Evolutionary conservation across 2,113 vertebrate species (phyloP).

Genomic region (Coptodon rendalli): DNA sequence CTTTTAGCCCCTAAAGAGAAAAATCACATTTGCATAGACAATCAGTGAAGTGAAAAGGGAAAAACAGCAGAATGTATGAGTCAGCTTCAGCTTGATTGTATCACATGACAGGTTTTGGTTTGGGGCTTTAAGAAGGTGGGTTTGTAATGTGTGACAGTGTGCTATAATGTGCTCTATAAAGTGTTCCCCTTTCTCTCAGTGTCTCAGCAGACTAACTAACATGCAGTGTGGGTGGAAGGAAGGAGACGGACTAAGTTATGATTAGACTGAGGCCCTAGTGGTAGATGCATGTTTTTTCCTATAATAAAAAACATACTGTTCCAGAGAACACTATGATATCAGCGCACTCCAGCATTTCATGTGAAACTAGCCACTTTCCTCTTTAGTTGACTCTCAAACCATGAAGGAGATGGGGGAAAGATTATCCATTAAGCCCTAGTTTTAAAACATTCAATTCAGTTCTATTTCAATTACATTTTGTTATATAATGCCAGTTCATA

Average conservation of each 20-base stretch:
- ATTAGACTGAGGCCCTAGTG: not conserved
- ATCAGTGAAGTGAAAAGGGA: not conserved
- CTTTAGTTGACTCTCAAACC: not conserved
- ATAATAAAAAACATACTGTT: not conserved
- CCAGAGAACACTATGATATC: not conserved
- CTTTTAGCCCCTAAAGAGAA: not conserved
- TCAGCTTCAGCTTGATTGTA: not conserved
- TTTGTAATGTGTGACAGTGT: conserved; percentile 16
- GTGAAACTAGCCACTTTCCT: not conserved
- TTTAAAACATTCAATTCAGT: not conserved
- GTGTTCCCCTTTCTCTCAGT: not conserved
- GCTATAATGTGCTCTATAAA: conserved; percentile 24
- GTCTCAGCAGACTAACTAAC: not conserved
- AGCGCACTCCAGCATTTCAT: not conserved
- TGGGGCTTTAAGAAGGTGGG: not conserved
- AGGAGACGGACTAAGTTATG: not conserved
- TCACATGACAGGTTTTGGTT: not conserved
- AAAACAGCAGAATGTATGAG: not conserved
- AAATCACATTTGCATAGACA: not conserved
- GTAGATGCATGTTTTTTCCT: not conserved
- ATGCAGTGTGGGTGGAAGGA: not conserved
- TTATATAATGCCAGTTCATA: not conserved
- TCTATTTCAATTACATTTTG: not conserved
- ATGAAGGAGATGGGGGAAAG: not conserved
- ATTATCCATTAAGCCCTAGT: not conserved